Evolutionary conservation across 2,113 vertebrate species (phyloP).

Genomic region (Laterallus jamaicensis): DNA sequence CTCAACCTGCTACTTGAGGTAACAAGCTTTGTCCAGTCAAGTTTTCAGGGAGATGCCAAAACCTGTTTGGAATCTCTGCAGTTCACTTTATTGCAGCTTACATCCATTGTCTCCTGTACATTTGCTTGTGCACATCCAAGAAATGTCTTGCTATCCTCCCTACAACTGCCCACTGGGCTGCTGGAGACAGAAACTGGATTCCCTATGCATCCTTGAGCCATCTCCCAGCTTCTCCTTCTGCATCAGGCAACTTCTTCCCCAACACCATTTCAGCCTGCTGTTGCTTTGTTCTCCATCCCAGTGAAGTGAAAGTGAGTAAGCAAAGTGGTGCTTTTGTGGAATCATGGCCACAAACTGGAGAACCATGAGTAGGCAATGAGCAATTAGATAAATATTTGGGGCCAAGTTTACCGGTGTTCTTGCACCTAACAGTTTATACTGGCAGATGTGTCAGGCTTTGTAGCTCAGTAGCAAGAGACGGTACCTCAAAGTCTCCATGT

Average conservation of each 20-base stretch:
- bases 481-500: neutral
- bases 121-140: neutral
- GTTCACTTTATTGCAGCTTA: neutral
- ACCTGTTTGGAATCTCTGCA: neutral
- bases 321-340: neutral
- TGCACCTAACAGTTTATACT: neutral
- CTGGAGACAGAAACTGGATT: neutral
- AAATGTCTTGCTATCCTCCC: neutral
- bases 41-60: neutral
- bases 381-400: neutral
- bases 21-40: neutral
- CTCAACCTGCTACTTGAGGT: neutral
- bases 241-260: rapidly evolving
- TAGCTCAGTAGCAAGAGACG: neutral
- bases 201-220: neutral
- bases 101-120: neutral
- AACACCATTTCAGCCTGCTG: neutral
- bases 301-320: neutral
- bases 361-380: neutral
- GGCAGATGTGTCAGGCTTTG: neutral
- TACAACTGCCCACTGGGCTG: neutral
- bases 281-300: neutral
- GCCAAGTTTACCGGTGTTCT: neutral
- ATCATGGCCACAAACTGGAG: neutral
- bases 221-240: neutral